Conservation (phyloP, 1,140 invertebrate species). For the Drosophila seguyi region DNA sequence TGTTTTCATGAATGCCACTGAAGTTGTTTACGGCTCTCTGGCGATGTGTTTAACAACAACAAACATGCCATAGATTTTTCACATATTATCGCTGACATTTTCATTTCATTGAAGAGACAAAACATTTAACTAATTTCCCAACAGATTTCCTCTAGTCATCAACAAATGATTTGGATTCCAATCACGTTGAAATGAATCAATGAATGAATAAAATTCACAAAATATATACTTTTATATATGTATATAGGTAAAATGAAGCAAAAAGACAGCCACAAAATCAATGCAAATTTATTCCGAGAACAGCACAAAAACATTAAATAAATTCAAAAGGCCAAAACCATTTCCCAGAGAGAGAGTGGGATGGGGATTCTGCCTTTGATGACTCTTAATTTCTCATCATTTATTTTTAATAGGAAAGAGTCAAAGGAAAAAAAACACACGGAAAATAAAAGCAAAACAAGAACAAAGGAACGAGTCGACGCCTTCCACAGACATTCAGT, state of each 20-base stretch:
- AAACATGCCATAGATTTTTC: slow-evolving; percentile 30
- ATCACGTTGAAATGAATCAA: slow-evolving; percentile 58
- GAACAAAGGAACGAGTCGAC: slow-evolving; percentile 14
- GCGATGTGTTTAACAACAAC: slow-evolving; percentile 26
- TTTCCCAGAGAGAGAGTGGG: slow-evolving; percentile 16
- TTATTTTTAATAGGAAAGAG: slow-evolving; percentile 50
- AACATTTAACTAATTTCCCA: slow-evolving; percentile 18
- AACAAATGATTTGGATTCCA: slow-evolving; percentile 44
- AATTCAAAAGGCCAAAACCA: slow-evolving; percentile 22
- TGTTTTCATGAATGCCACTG: slow-evolving; percentile 35
- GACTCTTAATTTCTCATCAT: slow-evolving; percentile 65
- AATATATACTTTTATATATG: slow-evolving; percentile 5
- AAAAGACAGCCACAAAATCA: slow-evolving; percentile 15
- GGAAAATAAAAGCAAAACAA: slow-evolving; percentile 13
- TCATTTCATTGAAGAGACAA: slow-evolving; percentile 8
- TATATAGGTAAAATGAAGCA: background rate
- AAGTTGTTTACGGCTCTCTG: slow-evolving; percentile 23
- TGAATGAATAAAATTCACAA: slow-evolving; percentile 34
- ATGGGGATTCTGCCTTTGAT: slow-evolving; percentile 19
- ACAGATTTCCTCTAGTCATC: slow-evolving; percentile 1
- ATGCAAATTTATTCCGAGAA: slow-evolving; percentile 62
- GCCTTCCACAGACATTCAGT: slow-evolving; percentile 53
- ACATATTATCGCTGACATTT: slow-evolving; percentile 23
- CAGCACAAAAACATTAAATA: slow-evolving; percentile 12
- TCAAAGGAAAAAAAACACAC: slow-evolving; percentile 16